These are phyloP conservation scores for Muntiacus muntjak DNA, from an alignment of 2,113 vertebrate species.

Conservation along the genomic window DNA sequence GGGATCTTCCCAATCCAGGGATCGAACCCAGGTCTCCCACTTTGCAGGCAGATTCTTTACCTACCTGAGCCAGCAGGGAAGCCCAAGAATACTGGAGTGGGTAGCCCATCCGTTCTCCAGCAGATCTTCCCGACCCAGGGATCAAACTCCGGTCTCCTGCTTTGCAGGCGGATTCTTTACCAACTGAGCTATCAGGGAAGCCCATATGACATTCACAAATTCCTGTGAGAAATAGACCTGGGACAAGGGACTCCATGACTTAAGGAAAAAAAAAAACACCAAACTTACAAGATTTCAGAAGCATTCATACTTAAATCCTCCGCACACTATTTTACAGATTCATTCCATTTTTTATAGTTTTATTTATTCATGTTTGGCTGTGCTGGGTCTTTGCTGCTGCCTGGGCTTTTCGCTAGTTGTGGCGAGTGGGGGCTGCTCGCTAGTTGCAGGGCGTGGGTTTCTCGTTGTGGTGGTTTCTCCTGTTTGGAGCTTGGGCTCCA, in stretches of 20 bases:
- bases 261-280: background rate
- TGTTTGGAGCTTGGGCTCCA: background rate
- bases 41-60: background rate
- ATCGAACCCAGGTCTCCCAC: background rate
- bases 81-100: background rate
- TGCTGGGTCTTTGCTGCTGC: background rate
- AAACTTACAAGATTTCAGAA: background rate
- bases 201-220: background rate
- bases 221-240: background rate
- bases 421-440: no score
- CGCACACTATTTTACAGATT: background rate
- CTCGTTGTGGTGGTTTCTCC: background rate
- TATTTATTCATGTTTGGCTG: background rate
- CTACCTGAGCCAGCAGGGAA: background rate
- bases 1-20: background rate
- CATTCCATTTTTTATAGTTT: background rate
- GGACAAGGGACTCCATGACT: background rate
- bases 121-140: background rate
- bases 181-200: background rate
- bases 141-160: background rate
- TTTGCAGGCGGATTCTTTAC: background rate
- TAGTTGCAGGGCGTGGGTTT: accelerated
- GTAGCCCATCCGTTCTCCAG: background rate
- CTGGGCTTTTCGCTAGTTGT: background rate
- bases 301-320: background rate